phyloP scores from a whole-genome alignment of 2,797 vertebrate species.

The Sparus aurata region DNA sequence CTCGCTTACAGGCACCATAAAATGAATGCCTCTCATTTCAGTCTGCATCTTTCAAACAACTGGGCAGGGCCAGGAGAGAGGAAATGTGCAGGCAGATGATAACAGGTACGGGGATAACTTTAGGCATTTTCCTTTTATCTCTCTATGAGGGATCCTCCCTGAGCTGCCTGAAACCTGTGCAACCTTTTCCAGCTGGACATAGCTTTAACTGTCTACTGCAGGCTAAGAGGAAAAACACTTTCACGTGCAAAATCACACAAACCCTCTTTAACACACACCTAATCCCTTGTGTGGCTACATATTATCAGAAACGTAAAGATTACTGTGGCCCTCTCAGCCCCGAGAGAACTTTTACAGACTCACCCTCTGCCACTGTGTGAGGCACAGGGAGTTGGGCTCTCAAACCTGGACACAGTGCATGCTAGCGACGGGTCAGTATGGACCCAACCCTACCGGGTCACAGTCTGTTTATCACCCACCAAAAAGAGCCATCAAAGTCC shows the following conservation, averaged over 20 bases:
- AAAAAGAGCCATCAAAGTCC: no score
- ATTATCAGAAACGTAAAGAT: conserved; percentile 47
- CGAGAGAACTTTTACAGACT: no score
- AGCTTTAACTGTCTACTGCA: conserved; percentile 36
- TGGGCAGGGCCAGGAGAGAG: conserved; percentile 61
- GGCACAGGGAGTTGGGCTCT: no score
- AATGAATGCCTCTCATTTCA: conserved; percentile 72
- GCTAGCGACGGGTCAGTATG: no score
- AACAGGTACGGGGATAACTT: conserved; percentile 75
- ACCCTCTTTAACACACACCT: conserved; percentile 42
- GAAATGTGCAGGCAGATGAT: conserved; percentile 68
- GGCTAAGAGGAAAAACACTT: conserved; percentile 44
- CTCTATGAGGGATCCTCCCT: conserved; percentile 46
- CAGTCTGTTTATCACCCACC: no score
- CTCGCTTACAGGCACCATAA: conserved; percentile 75
- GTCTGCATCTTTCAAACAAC: conserved; percentile 71
- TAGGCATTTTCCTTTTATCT: conserved; percentile 65
- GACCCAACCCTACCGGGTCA: no score
- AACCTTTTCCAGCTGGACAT: conserved; percentile 41
- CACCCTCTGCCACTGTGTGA: no score
- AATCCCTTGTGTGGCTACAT: conserved; percentile 49
- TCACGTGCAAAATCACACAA: conserved; percentile 54
- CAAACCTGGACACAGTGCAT: no score
- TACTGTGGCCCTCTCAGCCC: conserved; percentile 16
- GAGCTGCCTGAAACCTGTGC: conserved; percentile 49